A percentile compares a stretch with the other conserved stretches of the same genome.
Evolutionary conservation across 2,797 vertebrate species (phyloP).

Genomic region (Arvicola amphibius): DNA sequence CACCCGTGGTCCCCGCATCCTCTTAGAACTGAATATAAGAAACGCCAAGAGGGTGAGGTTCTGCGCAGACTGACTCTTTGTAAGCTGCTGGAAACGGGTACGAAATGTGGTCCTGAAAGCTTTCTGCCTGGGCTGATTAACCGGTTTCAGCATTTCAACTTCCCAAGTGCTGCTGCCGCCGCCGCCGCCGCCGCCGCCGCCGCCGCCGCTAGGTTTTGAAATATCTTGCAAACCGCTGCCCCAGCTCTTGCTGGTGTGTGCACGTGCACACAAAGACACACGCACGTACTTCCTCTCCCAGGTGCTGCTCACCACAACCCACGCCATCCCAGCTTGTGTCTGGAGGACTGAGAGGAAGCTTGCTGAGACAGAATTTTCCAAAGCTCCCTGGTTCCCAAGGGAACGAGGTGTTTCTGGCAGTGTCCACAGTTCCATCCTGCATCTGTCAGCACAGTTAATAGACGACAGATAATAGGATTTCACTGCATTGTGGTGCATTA

Average conservation of each 20-base stretch:
- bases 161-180: constrained; percentile 30
- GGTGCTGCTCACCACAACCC: constrained; percentile 23
- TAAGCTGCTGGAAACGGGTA: constrained; percentile 75
- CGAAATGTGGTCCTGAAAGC: constrained; percentile 71
- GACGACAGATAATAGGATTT: constrained; percentile 67
- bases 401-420: constrained; percentile 54
- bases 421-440: constrained; percentile 38
- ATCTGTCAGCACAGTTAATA: constrained; percentile 64
- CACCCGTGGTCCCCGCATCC: constrained; percentile 51
- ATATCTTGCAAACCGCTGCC: constrained; percentile 43
- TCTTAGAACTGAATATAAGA: constrained; percentile 64
- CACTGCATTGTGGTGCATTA: constrained; percentile 61
- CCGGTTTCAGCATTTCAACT: constrained; percentile 70
- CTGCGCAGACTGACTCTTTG: constrained; percentile 73
- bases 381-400: neutral
- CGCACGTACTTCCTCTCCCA: neutral
- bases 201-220: constrained; percentile 61
- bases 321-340: neutral
- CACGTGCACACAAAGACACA: neutral
- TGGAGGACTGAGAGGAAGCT: constrained; percentile 40
- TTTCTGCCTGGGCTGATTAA: constrained; percentile 77
- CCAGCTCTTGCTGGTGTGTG: constrained; percentile 23
- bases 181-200: neutral
- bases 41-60: constrained; percentile 70
- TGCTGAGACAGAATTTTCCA: constrained; percentile 56